phyloP scores from a whole-genome alignment of 2,888 invertebrate genomes.

The Carabus problematicus region DNA sequence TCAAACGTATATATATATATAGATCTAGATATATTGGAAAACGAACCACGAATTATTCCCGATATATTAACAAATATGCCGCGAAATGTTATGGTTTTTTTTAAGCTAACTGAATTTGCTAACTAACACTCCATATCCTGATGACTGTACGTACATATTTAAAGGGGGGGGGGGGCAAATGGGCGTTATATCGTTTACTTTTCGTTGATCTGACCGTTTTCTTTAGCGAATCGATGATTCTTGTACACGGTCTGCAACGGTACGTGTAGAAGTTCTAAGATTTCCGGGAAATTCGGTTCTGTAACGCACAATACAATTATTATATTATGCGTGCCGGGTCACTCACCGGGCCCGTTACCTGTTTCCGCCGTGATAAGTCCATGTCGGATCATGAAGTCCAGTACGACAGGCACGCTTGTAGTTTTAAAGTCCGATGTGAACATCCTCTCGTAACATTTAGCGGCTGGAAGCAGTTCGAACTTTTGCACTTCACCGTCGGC shows the following conservation, averaged over 20 bases:
- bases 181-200: constrained; percentile 1
- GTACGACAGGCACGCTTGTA: constrained; percentile 88
- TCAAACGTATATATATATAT: too few relatives aligned
- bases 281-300: constrained; percentile 84
- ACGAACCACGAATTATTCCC: too few relatives aligned
- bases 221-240: constrained; percentile 57
- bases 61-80: too few relatives aligned
- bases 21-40: too few relatives aligned
- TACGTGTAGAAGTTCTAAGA: constrained; percentile 87
- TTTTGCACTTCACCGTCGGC: constrained; percentile 94
- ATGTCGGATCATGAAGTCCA: constrained; percentile 92
- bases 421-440: constrained; percentile 89
- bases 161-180: too few relatives aligned
- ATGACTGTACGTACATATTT: too few relatives aligned
- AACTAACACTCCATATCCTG: background rate
- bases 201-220: constrained; percentile 50
- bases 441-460: constrained; percentile 82
- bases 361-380: constrained; percentile 89
- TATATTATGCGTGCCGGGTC: too few relatives aligned
- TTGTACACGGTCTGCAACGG: constrained; percentile 85
- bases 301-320: constrained; percentile 61
- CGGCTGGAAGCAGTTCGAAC: constrained; percentile 85
- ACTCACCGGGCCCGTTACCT: too few relatives aligned
- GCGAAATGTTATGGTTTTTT: too few relatives aligned
- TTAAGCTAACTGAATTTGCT: background rate